phyloP scores from a whole-genome alignment of 2,888 invertebrate genomes.

The Resseliella maxima region DNA sequence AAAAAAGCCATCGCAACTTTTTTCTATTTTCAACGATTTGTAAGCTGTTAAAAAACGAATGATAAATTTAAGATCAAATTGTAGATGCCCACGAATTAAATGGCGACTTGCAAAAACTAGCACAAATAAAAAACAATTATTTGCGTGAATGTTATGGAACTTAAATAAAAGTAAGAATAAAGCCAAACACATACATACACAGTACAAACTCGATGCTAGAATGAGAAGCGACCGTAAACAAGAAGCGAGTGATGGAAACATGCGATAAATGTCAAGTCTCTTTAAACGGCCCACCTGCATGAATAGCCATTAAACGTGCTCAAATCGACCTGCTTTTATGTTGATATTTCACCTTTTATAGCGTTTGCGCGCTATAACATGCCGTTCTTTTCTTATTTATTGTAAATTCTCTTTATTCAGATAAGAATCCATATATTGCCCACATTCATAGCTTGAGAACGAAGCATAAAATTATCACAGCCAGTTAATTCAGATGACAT shows the following conservation, averaged over 20 bases:
- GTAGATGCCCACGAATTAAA: constrained; percentile 38
- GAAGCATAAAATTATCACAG: neutral
- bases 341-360: constrained; percentile 16
- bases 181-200: neutral
- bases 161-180: neutral
- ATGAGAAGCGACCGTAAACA: neutral
- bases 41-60: neutral
- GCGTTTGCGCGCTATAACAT: neutral
- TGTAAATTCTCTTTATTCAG: neutral
- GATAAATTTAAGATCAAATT: constrained; percentile 35
- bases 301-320: neutral
- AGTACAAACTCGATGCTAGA: neutral
- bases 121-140: neutral
- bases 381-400: neutral
- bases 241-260: constrained; percentile 46
- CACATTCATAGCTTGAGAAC: neutral
- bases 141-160: constrained; percentile 21
- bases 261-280: constrained; percentile 51
- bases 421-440: neutral
- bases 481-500: constrained; percentile 14
- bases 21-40: constrained; percentile 27
- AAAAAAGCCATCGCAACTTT: neutral
- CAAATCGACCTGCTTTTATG: constrained; percentile 32
- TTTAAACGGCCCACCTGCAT: constrained; percentile 53
- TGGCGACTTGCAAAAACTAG: neutral